phyloP scores from a whole-genome alignment of 2,113 vertebrate genomes.

The Upupa epops region DNA sequence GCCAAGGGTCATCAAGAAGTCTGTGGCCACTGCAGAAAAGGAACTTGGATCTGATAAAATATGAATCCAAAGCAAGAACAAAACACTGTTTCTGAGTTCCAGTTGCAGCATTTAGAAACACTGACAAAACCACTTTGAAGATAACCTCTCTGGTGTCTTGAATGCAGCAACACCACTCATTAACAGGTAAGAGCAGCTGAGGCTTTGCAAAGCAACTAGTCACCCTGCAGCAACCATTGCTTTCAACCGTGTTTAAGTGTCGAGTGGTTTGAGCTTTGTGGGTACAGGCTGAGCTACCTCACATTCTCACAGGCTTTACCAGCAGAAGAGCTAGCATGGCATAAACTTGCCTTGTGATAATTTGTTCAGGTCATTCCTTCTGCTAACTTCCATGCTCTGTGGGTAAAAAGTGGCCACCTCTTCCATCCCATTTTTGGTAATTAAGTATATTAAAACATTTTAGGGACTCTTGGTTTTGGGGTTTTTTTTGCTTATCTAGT shows the following conservation, averaged over 20 bases:
- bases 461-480: background rate
- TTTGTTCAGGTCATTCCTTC: background rate
- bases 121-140: rapidly evolving
- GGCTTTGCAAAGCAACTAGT: background rate
- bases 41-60: background rate
- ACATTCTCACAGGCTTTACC: background rate
- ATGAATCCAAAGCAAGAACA: background rate
- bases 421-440: background rate
- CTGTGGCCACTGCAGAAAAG: background rate
- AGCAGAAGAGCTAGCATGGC: background rate
- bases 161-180: background rate
- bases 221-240: background rate
- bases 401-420: background rate
- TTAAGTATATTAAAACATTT: background rate
- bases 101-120: background rate
- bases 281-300: background rate
- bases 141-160: background rate
- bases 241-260: background rate
- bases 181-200: rapidly evolving
- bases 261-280: background rate
- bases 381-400: background rate
- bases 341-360: background rate
- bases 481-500: background rate
- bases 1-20: background rate
- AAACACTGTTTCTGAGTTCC: background rate